Percentiles rank a stretch among this genome's conserved stretches.
Evolutionary conservation across 2,113 vertebrate species (phyloP).

Genomic region (Uria aalge): DNA sequence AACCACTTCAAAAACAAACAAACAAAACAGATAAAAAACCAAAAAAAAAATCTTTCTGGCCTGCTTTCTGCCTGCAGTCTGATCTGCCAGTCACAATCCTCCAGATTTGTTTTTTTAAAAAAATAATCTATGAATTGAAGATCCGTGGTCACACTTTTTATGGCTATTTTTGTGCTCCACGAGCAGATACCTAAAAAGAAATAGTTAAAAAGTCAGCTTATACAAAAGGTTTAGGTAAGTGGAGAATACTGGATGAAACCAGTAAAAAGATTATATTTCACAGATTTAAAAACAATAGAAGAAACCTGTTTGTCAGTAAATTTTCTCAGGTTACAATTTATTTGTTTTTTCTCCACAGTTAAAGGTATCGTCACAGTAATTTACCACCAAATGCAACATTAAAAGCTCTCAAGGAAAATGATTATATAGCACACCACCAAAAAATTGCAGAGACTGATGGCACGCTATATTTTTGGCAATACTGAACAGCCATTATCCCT

Average conservation of each 20-base stretch:
- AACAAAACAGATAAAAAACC: background rate
- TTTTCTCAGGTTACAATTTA: background rate
- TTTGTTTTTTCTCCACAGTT: background rate
- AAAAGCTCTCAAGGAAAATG: background rate
- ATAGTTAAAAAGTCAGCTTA: background rate
- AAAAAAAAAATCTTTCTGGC: background rate
- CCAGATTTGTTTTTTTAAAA: background rate
- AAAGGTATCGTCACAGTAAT: background rate
- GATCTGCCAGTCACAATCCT: background rate
- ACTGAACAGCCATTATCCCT: background rate
- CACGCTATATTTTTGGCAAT: background rate
- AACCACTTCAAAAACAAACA: slow-evolving; percentile 43
- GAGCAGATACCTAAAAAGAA: background rate
- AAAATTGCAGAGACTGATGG: background rate
- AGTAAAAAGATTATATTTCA: background rate
- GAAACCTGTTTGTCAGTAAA: background rate
- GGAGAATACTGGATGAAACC: background rate
- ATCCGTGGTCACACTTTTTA: background rate
- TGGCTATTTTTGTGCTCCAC: background rate
- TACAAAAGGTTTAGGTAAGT: background rate
- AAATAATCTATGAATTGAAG: background rate
- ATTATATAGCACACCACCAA: background rate
- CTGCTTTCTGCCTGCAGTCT: background rate
- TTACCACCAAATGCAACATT: background rate
- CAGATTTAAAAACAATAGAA: background rate